Evolutionary conservation across 1,140 invertebrate genomes (phyloP), one percentile per base, ranked within the genome.

Genomic region (Achatina immaculata): DNA sequence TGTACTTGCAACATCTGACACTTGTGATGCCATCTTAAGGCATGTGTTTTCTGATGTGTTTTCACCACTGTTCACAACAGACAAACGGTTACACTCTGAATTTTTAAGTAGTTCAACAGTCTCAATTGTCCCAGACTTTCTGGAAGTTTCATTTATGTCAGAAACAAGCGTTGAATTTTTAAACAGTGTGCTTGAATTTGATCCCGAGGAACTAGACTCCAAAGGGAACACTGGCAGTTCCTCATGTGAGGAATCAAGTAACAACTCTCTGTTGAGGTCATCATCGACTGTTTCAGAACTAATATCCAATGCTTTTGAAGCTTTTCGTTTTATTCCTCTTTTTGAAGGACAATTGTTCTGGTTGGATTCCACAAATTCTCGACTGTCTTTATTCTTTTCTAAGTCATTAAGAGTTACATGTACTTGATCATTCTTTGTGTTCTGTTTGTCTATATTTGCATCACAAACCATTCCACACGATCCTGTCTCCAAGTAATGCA

Each of bases 401-500:
- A 28, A 11, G 6, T 21, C 42, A 43, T 0, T 48, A 21, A n/a
- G 16, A 34, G 9, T 3, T 34, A 31, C 4, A 43, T 28, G 16
- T 28, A 42, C 24, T 3, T 11, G 34, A 14, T 73, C 28, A 73
- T 31, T 0, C 19, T n/a, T 73, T 3, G n/a, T 43, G 48, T 42
- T 16, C 48, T 7, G 31, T 9, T 73, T 73, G 42, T 14, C 34
- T 28, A 24, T 19, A 72, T 48, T 16, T 31, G 0, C 34, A 55
- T 9, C 34, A n/a, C 6, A 16, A 34, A 42, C 34, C 48, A 75
- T 76, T 28, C 82, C 81, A 79, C 81, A 84, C 42, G 85, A 83
- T 7, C 72, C 83, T 9, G 82, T 71, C 28, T 83, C 82, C 0
- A 84, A 45, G 38, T 85, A 84, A 19, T 71, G 42, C 40, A 85